A percentile compares a stretch with the other conserved stretches of the same genome.
phyloP scores from a whole-genome alignment of 2,113 vertebrate species.

The Macaca nemestrina region DNA sequence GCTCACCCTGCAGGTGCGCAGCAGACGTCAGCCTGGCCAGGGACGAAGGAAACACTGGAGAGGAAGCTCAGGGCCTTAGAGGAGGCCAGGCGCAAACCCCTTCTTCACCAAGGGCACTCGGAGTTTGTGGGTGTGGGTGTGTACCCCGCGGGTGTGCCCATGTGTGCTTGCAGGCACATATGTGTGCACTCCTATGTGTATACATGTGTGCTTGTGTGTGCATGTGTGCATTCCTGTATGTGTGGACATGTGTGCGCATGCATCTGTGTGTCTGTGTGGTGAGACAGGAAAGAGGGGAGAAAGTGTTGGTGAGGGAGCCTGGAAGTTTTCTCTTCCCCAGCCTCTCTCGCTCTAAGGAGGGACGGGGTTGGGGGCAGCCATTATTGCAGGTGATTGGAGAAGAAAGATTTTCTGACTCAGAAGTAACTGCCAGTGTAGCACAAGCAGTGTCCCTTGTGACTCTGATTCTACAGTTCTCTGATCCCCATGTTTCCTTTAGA shows the following conservation, averaged over 20 bases:
- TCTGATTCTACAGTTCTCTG: neutral
- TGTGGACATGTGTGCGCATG: too few relatives aligned
- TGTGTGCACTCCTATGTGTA: neutral
- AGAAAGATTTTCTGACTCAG: neutral
- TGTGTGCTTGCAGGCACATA: neutral
- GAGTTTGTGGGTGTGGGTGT: neutral
- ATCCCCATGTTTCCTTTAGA: neutral
- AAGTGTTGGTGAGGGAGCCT: neutral
- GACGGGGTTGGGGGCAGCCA: neutral
- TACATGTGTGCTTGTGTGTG: rapidly evolving
- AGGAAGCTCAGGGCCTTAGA: neutral
- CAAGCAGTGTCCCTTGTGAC: neutral
- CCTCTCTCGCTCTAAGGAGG: neutral
- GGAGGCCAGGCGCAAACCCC: neutral
- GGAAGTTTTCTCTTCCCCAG: neutral
- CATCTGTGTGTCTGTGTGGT: rapidly evolving
- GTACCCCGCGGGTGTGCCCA: rapidly evolving
- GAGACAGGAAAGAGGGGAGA: neutral
- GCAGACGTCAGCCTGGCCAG: neutral
- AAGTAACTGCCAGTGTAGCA: neutral
- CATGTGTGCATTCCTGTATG: neutral
- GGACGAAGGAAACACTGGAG: neutral
- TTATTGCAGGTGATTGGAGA: neutral
- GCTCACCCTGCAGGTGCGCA: neutral
- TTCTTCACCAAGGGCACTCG: neutral